Evolutionary conservation across 2,888 invertebrate genomes (phyloP).

Genomic region (Phaedon cochleariae): DNA sequence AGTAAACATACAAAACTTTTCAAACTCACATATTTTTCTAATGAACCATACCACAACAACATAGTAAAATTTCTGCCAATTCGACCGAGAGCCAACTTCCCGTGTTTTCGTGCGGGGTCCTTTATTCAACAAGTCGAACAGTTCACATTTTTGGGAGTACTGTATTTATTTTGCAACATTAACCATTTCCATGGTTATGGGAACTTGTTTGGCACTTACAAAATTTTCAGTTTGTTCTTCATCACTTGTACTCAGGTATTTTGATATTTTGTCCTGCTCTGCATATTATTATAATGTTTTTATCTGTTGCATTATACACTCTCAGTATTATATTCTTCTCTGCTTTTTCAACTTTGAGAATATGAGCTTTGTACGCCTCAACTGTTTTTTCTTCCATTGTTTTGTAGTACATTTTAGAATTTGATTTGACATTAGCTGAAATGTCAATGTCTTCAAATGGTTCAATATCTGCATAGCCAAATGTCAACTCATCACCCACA

Average conservation of each 20-base stretch:
- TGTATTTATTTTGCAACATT: background rate
- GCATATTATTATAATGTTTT: background rate
- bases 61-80: too few relatives aligned
- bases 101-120: conserved; percentile 21
- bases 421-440: too few relatives aligned
- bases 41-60: too few relatives aligned
- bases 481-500: too few relatives aligned
- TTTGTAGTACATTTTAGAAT: too few relatives aligned
- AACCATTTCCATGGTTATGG: conserved; percentile 12
- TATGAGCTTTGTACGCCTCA: too few relatives aligned
- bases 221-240: background rate
- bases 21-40: too few relatives aligned
- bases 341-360: background rate
- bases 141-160: background rate
- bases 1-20: too few relatives aligned
- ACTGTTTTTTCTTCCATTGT: too few relatives aligned
- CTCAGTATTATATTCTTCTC: conserved; percentile 1
- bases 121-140: conserved; percentile 21
- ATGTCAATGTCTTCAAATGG: conserved; percentile 7
- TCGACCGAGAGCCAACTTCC: conserved; percentile 32
- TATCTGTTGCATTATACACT: conserved; percentile 5
- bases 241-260: background rate
- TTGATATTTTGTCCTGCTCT: background rate
- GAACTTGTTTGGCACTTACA: background rate
- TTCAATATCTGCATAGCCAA: background rate